Percentiles rank a stretch among this genome's conserved stretches.
These are phyloP conservation scores for Trimorus sp. DNA, from an alignment of 2,888 invertebrate genomes.

Conservation along the genomic window DNA sequence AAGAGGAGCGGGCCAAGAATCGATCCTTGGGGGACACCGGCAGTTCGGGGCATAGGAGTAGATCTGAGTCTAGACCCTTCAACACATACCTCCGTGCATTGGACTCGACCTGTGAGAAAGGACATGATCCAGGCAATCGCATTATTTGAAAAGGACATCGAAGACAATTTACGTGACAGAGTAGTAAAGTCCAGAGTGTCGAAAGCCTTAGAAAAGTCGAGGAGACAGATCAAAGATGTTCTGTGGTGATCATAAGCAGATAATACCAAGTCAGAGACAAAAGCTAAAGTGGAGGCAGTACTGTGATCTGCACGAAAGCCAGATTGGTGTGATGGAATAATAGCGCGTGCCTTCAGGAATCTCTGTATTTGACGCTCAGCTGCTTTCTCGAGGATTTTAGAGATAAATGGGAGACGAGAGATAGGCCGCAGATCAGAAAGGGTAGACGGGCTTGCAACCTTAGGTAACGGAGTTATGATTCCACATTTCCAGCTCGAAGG, in stretches of 20 bases:
- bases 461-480: not conserved
- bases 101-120: not conserved
- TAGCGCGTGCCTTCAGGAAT: not conserved
- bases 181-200: not conserved
- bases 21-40: not conserved
- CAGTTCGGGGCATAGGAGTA: not conserved
- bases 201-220: conserved; percentile 24
- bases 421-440: not conserved
- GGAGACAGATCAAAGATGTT: not conserved
- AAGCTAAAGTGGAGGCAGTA: not conserved
- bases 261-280: not conserved
- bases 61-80: not conserved
- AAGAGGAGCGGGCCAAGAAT: not conserved
- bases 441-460: not conserved
- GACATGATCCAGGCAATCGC: not conserved
- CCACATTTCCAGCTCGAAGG: not conserved
- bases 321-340: conserved; percentile 1
- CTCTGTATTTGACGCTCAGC: too few species aligned
- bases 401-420: not conserved
- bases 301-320: conserved; percentile 2
- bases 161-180: not conserved
- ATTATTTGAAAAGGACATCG: not conserved
- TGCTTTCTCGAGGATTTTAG: conserved; percentile 5
- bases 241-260: not conserved
- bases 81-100: not conserved